Evolutionary conservation across 2,797 vertebrate genomes (phyloP), one percentile per base, ranked within the genome.

Genomic region (Sebastiscus tertius): DNA sequence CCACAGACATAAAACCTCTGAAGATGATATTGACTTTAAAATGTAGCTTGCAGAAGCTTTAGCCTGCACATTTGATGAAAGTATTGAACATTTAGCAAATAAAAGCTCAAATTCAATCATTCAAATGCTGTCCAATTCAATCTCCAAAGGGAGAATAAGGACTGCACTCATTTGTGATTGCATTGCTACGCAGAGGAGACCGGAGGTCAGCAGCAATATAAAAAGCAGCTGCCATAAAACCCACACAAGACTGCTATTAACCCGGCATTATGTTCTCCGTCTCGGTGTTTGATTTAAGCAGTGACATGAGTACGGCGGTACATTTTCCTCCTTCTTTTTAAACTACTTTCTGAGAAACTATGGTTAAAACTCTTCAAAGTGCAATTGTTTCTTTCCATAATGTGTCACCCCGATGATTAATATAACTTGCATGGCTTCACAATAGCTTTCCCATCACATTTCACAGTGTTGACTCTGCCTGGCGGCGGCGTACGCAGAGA

Each of bases 381-480:
- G 75, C 56, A 75, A 71, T 79, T 87, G 59, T 75, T 83, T 83
- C 69, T 88, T 84, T 80, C 73, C 60, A 70, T 85, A 72, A 92
- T 74, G 39, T 89, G 77, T 82, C 82, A 85, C 56, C 81, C 60
- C 62, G 75, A 92, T 90, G 93, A 94, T 94, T 92, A 90, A 92
- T 91, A 80, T 78, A 85, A 86, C 86, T 88, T 81, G 79, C 56
- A 80, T 88, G 74, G 77, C 83, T 92, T 88, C 80, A 91, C 81
- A 91, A 87, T 90, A 85, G 86, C 87, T 89, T 94, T 92, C 87
- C 92, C 86, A 83, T 92, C 82, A 85, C 77, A 89, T 94, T 93
- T 92, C 82, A 90, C 87, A 92, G 80, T 72, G 69, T 52, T 86
- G 85, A 66, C 65, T 88, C 84, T 86, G 86, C 89, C 88, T 83